Base-by-base conservation (phyloP, 2,888 invertebrate species). In the Parochlus steinenii region DNA sequence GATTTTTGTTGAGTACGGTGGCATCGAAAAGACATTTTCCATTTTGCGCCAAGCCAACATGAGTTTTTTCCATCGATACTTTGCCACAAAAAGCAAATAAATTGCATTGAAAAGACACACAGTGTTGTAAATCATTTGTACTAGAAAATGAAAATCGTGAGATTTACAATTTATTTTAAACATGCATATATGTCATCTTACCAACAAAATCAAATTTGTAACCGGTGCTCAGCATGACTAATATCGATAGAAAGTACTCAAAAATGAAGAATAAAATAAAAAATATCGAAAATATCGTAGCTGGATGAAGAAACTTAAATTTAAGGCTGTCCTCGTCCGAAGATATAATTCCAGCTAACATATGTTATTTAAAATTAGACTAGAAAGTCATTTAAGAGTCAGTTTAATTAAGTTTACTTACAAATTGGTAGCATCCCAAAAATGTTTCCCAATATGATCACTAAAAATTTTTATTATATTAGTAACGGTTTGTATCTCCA, bases 71-170 rank as follows among this genome's bases (percentile, higher is more conserved):
- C 30, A 30, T 20, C n/a, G n/a, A 15, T 30, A 30, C 16, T 15
- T 24, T 16, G 30, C 16, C 16, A 36, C 12, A 30, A 24, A 30
- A 12, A 36, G 19, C 24, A 36, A 36, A 18, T 36, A 30, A 17
- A 17, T 3, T 16, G 24, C 30, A 36, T 24, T 30, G n/a, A 36
- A 36, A 12, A 20, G 17, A 14, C 30, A 36, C 17, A 17, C 16
- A n/a, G 29, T 17, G 11, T 23, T 36, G 30, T 23, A 36, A 17
- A 36, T 35, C 8, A 30, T 29, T 12, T 36, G 36, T 34, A 7
- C 7, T 27, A 14, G 22, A 22, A n/a, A n/a, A 5, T n/a, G n/a
- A 12, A 5, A 26, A 26, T 10, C 12, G 20, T 22, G 6, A 30
- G n/a, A n/a, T n/a, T n/a, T n/a, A n/a, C n/a, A n/a, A n/a, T n/a